Percentiles rank a stretch among this genome's conserved stretches.
These are phyloP conservation scores for Geococcyx californianus DNA, from an alignment of 2,113 vertebrate genomes.

Conservation along the genomic window DNA sequence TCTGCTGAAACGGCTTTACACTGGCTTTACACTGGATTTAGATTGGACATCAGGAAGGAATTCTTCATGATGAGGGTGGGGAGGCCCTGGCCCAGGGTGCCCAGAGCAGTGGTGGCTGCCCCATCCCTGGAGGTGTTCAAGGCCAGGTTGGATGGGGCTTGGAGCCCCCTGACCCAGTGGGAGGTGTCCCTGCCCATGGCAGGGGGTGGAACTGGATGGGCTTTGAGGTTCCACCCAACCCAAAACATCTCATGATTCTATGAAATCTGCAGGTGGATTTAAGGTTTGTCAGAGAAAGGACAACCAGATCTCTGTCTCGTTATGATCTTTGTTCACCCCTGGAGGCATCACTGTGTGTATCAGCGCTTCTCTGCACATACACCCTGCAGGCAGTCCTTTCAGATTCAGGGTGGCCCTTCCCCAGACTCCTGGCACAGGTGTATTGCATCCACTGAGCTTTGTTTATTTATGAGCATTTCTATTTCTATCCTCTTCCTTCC, in stretches of 20 bases:
- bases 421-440: not conserved
- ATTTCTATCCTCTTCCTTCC: not conserved
- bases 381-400: not conserved
- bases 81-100: too few relatives aligned
- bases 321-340: not conserved
- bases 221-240: too few relatives aligned
- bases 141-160: too few relatives aligned
- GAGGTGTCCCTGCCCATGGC: too few relatives aligned
- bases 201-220: too few relatives aligned
- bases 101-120: too few relatives aligned
- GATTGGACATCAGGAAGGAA: too few relatives aligned
- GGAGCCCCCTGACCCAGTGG: too few relatives aligned
- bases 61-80: too few relatives aligned
- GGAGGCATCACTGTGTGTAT: not conserved
- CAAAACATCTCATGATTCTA: too few relatives aligned
- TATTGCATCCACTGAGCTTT: not conserved
- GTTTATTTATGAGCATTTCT: not conserved
- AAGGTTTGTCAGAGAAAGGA: not conserved
- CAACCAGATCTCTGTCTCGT: accelerated
- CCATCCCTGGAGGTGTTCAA: too few relatives aligned
- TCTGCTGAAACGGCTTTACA: not conserved
- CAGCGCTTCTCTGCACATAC: not conserved
- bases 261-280: not conserved
- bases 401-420: not conserved
- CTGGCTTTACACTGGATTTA: too few relatives aligned